Evolutionary conservation across 2,888 invertebrate species (phyloP), one percentile per base, ranked within the genome.

Genomic region (Macroteleia sp.): DNA sequence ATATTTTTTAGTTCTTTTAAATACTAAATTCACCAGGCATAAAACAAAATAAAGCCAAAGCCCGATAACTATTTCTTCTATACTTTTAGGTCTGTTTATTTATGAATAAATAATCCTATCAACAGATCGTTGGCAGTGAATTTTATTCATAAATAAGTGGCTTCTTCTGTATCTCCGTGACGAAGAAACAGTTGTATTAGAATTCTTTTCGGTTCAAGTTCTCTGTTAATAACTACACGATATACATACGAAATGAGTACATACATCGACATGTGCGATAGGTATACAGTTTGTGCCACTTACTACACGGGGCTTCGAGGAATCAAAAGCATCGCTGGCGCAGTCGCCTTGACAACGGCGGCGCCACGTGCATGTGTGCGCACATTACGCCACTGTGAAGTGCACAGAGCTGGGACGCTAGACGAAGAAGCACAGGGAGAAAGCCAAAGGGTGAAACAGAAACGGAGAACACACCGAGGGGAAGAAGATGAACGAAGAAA

Each of bases 291-390:
- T 34, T 25, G 52, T 32, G 20, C 32, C 32, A 41, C 20, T 44
- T 61, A 22, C 9, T 48, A 39, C 30, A 6, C 20, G 20, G 20
- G 2, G 12, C 30, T 48, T 30, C 12, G 16, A 30, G 36, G 42
- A 70, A 16, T 48, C 16, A 42, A 77, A 79, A 56, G 75, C 78
- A 80, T 66, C 81, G 69, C 73, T 85, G 84, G 89, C 90, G 90
- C 90, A 90, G 87, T 87, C 90, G 89, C 89, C 86, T 86, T 87
- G 87, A 84, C 85, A 87, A 85, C 87, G 76, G 86, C 85, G 83
- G 86, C 84, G 84, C 88, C 90, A 88, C 88, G 89, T 90, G 90
- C 85, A 81, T 88, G 85, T 87, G 86, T 82, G 86, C 75, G 77
- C 69, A 69, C 57, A 61, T 75, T 74, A 77, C 73, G 71, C 57